Evolutionary conservation across 2,888 invertebrate genomes (phyloP), one percentile per base, ranked within the genome.

Genomic region (Tanypteryx hageni): DNA sequence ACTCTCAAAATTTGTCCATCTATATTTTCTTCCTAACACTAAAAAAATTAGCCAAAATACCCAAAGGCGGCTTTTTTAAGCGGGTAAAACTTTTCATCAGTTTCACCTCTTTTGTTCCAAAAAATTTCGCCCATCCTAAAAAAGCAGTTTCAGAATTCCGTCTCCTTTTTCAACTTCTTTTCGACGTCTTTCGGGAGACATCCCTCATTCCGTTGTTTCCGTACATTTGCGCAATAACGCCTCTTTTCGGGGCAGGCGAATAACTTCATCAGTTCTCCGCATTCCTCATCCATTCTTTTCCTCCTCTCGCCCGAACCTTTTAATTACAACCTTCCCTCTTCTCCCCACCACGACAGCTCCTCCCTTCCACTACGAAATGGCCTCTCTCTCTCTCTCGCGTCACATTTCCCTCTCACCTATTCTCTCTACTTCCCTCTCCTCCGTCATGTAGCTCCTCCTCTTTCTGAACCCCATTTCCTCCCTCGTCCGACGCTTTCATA

Each of bases 81-180:
- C n/a, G n/a, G n/a, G n/a, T n/a, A n/a, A n/a, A n/a, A 76, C 76
- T 64, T n/a, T 64, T 64, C 64, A 64, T n/a, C 64, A n/a, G 18
- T n/a, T 64, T n/a, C 3, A 14, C 64, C 76, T 18, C n/a, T 68
- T 22, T n/a, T 76, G 22, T 76, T 27, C 76, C 76, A 3, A 76
- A 76, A 76, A 22, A 22, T 76, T 14, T 59, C 59, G n/a, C 76
- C 10, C 76, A 76, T 76, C 27, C 27, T 76, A 22, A 27, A n/a
- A 76, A 76, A 76, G n/a, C 76, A 76, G 76, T 76, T 76, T 11
- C 27, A 27, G 76, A 76, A 76, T 76, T 27, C 76, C 4, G 76
- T 22, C 76, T 76, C 10, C 64, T 64, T n/a, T 10, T 11, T 27
- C n/a, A n/a, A n/a, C n/a, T n/a, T n/a, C n/a, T 22, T 27, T 76